Percentiles rank a stretch among this genome's conserved stretches.
phyloP scores from a whole-genome alignment of 2,797 vertebrate genomes.

The Brachyalestes nurse region DNA sequence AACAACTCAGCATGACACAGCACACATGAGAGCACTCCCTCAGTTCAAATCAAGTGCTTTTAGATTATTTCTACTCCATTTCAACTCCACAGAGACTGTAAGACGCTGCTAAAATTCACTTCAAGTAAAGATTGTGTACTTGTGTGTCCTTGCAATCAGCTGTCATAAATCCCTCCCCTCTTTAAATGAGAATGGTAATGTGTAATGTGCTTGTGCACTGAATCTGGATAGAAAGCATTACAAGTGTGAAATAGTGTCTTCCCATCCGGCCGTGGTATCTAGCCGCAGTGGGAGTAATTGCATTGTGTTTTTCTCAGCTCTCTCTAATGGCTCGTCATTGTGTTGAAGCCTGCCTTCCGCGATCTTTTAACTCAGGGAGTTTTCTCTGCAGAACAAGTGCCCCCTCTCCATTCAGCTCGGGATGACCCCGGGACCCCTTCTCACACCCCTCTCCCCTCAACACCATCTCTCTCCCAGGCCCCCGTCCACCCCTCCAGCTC shows the following conservation, averaged over 20 bases:
- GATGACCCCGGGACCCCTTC: slow-evolving; percentile 71
- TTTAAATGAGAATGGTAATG: slow-evolving; percentile 29
- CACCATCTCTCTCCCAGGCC: slow-evolving; percentile 61
- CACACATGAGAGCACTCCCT: slow-evolving; percentile 85
- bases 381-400: slow-evolving; percentile 66
- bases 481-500: slow-evolving; percentile 28
- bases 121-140: slow-evolving; percentile 72
- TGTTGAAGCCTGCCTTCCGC: slow-evolving; percentile 63
- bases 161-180: slow-evolving; percentile 65
- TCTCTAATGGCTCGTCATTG: slow-evolving; percentile 67
- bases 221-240: slow-evolving; percentile 85
- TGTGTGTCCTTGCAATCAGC: slow-evolving; percentile 73
- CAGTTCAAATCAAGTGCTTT: slow-evolving; percentile 89
- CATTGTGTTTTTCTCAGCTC: slow-evolving; percentile 56
- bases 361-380: slow-evolving; percentile 69
- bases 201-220: slow-evolving; percentile 78
- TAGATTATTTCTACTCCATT: slow-evolving; percentile 85
- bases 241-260: slow-evolving; percentile 73
- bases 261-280: slow-evolving; percentile 41
- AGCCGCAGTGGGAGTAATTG: slow-evolving; percentile 54
- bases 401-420: slow-evolving; percentile 73
- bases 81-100: slow-evolving; percentile 82
- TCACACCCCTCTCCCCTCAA: slow-evolving; percentile 74
- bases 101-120: slow-evolving; percentile 76
- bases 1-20: slow-evolving; percentile 89